Conservation (phyloP, 1,140 invertebrate genomes). For the Euborellia annulipes region DNA sequence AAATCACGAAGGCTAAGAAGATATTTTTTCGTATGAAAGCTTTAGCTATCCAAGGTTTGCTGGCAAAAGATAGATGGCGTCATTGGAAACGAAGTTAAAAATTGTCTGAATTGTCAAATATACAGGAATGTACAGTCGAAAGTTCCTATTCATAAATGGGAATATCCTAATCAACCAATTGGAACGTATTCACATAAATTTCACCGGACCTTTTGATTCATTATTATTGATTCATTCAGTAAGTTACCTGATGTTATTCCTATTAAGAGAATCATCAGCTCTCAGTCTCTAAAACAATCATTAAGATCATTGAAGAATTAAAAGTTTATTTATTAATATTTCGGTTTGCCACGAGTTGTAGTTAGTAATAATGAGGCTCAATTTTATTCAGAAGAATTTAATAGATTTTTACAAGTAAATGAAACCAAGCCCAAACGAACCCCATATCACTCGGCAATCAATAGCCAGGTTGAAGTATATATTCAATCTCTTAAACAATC, state of each 20-base stretch:
- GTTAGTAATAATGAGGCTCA: slow-evolving; percentile 20
- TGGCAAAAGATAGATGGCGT: not conserved
- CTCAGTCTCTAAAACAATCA: too few relatives aligned
- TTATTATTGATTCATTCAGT: not conserved
- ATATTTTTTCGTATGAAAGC: slow-evolving; percentile 10
- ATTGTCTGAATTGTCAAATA: too few relatives aligned
- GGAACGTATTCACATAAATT: not conserved
- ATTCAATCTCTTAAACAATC: slow-evolving; percentile 20
- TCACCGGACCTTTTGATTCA: not conserved
- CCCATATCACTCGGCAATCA: slow-evolving; percentile 14
- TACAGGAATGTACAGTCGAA: too few relatives aligned
- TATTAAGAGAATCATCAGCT: too few relatives aligned
- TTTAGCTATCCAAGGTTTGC: slow-evolving; percentile 12
- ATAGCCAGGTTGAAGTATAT: slow-evolving; percentile 20
- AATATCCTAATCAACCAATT: not conserved
- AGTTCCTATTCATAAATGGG: too few relatives aligned
- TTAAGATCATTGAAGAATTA: too few relatives aligned
- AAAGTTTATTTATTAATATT: slow-evolving; percentile 9
- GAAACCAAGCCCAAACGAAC: slow-evolving; percentile 15
- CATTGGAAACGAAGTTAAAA: not conserved
- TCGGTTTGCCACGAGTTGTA: slow-evolving; percentile 15
- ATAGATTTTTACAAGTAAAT: slow-evolving; percentile 14
- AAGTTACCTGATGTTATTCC: not conserved
- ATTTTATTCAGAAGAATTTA: slow-evolving; percentile 15
- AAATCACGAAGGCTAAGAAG: slow-evolving; percentile 6